Conservation (phyloP, 1,140 invertebrate genomes). For the Drosophila kurseongensis region DNA sequence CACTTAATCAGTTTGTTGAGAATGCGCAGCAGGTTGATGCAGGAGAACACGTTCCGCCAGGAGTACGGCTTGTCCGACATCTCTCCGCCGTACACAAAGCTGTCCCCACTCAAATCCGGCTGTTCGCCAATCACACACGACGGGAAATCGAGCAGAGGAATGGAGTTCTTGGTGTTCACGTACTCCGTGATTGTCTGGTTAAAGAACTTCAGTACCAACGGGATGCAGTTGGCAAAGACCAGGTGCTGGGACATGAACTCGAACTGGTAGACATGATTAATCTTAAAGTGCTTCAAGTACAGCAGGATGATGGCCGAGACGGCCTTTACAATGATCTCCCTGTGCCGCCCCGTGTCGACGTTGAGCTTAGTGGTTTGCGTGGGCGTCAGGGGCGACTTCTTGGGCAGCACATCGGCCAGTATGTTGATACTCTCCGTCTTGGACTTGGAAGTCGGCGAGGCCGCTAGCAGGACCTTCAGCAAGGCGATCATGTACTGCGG, state of each 20-base stretch:
- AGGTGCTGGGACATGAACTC: conserved; percentile 99
- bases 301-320: conserved; percentile 97
- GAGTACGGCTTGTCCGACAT: conserved; percentile 94
- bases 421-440: conserved; percentile 99
- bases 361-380: conserved; percentile 98
- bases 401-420: conserved; percentile 97
- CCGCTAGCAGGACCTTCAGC: conserved; percentile 98
- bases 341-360: conserved; percentile 99
- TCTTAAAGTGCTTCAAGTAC: conserved; percentile 98
- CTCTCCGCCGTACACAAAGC: conserved; percentile 87
- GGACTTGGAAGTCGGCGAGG: conserved; percentile 98
- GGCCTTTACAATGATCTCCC: conserved; percentile 99
- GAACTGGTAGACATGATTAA: conserved; percentile 99
- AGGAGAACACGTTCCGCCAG: conserved; percentile 99
- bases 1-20: conserved; percentile 99
- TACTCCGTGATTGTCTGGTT: conserved; percentile 99
- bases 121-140: conserved; percentile 98
- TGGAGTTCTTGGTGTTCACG: conserved; percentile 97
- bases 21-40: conserved; percentile 98
- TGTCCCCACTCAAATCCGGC: conserved; percentile 96
- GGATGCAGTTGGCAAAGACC: conserved; percentile 99
- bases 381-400: conserved; percentile 98
- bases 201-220: conserved; percentile 99
- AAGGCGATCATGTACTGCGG: conserved; percentile 99
- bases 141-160: conserved; percentile 97